Evolutionary conservation across 2,888 invertebrate genomes (phyloP), one percentile per base, ranked within the genome.

Genomic region (Venusia cambrica): DNA sequence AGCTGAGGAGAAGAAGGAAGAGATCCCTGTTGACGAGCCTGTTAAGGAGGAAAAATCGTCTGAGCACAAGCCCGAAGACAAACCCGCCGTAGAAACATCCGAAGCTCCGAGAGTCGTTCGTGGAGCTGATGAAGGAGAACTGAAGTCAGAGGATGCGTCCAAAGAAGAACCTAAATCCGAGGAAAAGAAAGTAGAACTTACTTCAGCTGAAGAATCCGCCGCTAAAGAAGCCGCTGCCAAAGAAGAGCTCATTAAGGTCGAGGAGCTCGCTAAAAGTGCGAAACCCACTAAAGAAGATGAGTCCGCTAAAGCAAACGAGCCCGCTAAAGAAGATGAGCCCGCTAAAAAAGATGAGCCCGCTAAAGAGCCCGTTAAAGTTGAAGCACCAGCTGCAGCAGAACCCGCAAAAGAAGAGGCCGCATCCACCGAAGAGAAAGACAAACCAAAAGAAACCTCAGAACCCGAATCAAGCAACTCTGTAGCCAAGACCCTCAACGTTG

Each of bases 91-190:
- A 12, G 78, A 78, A 7, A 13, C 18, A 12, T 7, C 34, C 12
- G 34, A 27, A 12, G 20, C 10, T 4, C 20, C 30, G 14, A 29
- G 81, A 16, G 76, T 83, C 35, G 65, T 80, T 7, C 78, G 87
- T 17, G 84, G 79, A 27, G 76, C 81, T 3, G 66, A 74, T 10
- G 74, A 72, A 33, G 78, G 73, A 30, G 26, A 20, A 30, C 4
- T 12, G 2, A 17, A 26, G 10, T 11, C 28, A 6, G 17, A n/a
- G n/a, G n/a, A n/a, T n/a, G n/a, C n/a, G n/a, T n/a, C 1, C 17
- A 5, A 16, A 0, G 26, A 27, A 35, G 15, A 22, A 15, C 11
- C 24, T 6, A 37, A 27, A 17, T 62, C 80, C 29, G 56, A 68
- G 15, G 18, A 25, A 11, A 32, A 19, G 8, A 29, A 42, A 25